Conservation (phyloP, 2,888 invertebrate species). For the Aphodius granarius region DNA sequence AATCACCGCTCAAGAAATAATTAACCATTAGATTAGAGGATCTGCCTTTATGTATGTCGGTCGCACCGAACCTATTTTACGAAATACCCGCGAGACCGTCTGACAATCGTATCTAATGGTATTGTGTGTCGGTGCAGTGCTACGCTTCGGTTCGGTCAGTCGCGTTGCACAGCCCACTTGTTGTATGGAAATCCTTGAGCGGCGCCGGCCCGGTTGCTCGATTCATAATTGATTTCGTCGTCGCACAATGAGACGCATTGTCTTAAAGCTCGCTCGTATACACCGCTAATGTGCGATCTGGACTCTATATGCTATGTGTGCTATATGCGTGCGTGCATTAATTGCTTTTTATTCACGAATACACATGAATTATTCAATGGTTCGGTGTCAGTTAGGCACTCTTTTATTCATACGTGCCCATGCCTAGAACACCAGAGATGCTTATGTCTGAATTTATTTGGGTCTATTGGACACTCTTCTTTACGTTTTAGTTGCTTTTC, state of each 20-base stretch:
- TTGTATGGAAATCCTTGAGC: conserved; percentile 37
- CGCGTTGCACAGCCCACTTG: conserved; percentile 8
- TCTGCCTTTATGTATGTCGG: not conserved
- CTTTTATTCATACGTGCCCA: conserved; percentile 14
- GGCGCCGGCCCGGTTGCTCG: conserved; percentile 42
- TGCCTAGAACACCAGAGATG: too few relatives aligned
- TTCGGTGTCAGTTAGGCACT: not conserved
- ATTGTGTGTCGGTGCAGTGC: not conserved
- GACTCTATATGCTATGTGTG: not conserved
- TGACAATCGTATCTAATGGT: not conserved
- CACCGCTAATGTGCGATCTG: not conserved
- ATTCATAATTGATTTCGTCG: conserved; percentile 42
- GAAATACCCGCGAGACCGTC: not conserved
- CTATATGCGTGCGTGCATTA: not conserved
- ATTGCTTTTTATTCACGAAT: conserved; percentile 11
- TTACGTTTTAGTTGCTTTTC: too few relatives aligned
- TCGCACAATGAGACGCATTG: conserved; percentile 35
- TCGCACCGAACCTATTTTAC: not conserved
- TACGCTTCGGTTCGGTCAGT: not conserved
- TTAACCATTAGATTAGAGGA: not conserved
- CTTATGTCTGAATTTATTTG: too few relatives aligned
- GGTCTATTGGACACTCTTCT: too few relatives aligned
- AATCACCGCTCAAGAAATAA: not conserved
- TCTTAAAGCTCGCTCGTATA: conserved; percentile 22
- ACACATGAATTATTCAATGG: conserved; percentile 8